Conservation (phyloP, 2,113 vertebrate genomes). For the Catharus bicknelli region DNA sequence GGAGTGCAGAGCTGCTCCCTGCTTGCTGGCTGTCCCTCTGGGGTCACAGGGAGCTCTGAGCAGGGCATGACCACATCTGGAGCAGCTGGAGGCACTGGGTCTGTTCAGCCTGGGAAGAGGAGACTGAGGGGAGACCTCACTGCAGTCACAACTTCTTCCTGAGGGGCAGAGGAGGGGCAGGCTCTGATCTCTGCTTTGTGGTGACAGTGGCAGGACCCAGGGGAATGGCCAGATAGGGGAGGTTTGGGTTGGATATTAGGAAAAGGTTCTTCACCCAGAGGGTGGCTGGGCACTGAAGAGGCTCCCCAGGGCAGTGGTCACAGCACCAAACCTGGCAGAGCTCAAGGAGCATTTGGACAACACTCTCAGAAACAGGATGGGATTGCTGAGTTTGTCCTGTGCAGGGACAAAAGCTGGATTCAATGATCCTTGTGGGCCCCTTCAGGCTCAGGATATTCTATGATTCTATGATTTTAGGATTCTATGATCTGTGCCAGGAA, state of each 20-base stretch:
- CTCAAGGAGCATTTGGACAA: not conserved
- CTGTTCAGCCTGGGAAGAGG: not conserved
- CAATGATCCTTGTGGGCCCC: no score
- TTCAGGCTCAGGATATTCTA: not conserved
- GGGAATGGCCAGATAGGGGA: fast-evolving
- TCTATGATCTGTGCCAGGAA: not conserved
- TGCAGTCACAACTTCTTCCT: not conserved
- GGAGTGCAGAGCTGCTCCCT: not conserved
- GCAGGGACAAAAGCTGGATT: not conserved
- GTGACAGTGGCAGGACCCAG: fast-evolving
- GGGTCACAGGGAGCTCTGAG: not conserved
- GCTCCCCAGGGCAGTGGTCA: not conserved
- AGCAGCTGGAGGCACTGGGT: not conserved
- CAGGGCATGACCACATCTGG: not conserved
- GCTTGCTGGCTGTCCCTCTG: not conserved
- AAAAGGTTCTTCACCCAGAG: not conserved
- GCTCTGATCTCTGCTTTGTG: not conserved
- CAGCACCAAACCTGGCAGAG: not conserved
- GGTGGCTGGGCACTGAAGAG: not conserved
- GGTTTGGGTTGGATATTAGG: not conserved
- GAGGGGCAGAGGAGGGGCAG: not conserved
- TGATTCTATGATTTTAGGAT: not conserved
- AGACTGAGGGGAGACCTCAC: not conserved
- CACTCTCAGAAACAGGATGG: not conserved
- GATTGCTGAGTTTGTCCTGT: not conserved